Conservation (phyloP, 2,113 vertebrate genomes). For the Sinocyclocheilus rhinocerous region DNA sequence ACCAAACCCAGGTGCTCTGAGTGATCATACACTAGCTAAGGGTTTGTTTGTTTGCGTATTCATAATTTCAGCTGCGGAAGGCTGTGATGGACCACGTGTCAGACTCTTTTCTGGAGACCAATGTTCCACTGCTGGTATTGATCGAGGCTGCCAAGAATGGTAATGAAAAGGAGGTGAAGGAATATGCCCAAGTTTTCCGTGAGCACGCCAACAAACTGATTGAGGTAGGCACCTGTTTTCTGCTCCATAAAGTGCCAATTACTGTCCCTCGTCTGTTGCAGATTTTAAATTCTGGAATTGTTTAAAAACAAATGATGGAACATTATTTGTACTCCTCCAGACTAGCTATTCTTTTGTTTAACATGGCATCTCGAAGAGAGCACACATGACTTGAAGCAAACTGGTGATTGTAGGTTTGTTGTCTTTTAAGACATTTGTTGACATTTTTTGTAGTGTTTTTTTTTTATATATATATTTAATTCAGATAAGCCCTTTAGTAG, state of each 20-base stretch:
- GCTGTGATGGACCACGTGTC: constrained; percentile 99
- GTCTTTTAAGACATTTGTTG: not conserved
- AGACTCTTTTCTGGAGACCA: constrained; percentile 99
- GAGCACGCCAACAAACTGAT: constrained; percentile 97
- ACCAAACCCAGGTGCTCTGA: not conserved
- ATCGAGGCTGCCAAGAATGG: constrained; percentile 99
- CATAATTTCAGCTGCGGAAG: constrained; percentile 86
- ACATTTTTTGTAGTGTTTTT: not conserved
- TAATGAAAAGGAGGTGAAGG: constrained; percentile 98
- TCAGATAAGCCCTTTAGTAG: not conserved
- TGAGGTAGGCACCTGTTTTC: constrained; percentile 80
- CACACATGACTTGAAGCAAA: not conserved
- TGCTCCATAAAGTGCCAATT: not conserved
- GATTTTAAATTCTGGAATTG: not conserved
- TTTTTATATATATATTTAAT: too few species aligned
- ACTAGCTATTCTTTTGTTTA: constrained; percentile 20
- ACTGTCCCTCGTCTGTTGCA: not conserved
- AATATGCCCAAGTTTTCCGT: constrained; percentile 96
- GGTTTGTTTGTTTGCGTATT: constrained; percentile 42
- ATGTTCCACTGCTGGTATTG: constrained; percentile 95
- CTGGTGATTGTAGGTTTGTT: not conserved
- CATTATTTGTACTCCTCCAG: constrained; percentile 34
- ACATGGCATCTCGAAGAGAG: not conserved
- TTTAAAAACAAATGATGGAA: constrained; percentile 37
- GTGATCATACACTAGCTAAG: not conserved